phyloP scores from a whole-genome alignment of 2,113 vertebrate species.

The Paramormyrops kingsleyae region DNA sequence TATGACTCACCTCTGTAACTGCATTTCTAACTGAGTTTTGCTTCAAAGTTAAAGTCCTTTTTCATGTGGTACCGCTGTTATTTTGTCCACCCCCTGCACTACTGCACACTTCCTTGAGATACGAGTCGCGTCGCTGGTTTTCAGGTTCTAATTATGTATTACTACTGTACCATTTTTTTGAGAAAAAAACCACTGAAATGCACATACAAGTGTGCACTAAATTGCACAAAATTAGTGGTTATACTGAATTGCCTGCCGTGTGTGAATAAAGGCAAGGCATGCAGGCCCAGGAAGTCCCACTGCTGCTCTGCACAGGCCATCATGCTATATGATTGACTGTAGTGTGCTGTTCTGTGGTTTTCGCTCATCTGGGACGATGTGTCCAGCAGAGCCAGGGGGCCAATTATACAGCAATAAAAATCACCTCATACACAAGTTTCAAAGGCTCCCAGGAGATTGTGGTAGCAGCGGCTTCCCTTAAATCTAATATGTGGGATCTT shows the following conservation, averaged over 20 bases:
- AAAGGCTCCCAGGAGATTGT: slow-evolving; percentile 16
- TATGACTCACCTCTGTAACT: background rate
- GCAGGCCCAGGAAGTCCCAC: background rate
- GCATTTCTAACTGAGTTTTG: background rate
- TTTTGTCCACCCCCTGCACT: background rate
- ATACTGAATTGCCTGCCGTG: background rate
- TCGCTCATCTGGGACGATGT: slow-evolving; percentile 10
- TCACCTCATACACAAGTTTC: slow-evolving; percentile 21
- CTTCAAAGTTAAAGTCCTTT: background rate
- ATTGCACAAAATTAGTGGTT: background rate
- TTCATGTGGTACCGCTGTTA: background rate
- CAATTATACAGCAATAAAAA: slow-evolving; percentile 24
- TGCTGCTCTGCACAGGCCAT: background rate
- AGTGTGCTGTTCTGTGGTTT: slow-evolving; percentile 3
- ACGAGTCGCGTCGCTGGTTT: background rate
- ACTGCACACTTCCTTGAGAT: background rate
- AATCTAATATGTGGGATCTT: background rate
- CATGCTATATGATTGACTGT: background rate
- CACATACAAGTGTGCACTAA: background rate
- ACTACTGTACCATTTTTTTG: background rate
- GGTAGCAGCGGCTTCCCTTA: slow-evolving; percentile 9
- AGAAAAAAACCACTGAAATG: background rate
- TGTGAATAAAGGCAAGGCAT: background rate
- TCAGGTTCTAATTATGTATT: background rate
- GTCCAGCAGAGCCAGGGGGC: slow-evolving; percentile 1